phyloP scores from a whole-genome alignment of 2,888 invertebrate species.

The Ptilodon capucinus region DNA sequence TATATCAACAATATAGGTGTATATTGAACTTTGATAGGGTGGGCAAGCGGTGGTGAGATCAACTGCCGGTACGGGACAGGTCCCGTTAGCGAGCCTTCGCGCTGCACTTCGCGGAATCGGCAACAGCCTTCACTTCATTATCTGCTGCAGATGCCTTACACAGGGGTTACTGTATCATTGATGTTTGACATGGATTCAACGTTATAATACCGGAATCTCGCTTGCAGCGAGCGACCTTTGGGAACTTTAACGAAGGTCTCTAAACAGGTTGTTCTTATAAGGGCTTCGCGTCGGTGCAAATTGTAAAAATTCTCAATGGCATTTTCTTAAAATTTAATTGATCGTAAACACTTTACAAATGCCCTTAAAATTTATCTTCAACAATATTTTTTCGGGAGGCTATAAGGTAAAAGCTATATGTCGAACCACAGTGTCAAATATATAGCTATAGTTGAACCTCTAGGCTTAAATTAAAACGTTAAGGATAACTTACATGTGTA shows the following conservation, averaged over 20 bases:
- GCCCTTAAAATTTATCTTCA: too few species aligned
- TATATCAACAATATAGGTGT: not conserved
- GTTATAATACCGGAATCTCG: not conserved
- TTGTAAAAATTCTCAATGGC: too few species aligned
- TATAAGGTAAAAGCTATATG: too few species aligned
- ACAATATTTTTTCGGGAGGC: too few species aligned
- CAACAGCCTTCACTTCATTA: constrained; percentile 36
- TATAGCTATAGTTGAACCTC: too few species aligned
- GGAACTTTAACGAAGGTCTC: not conserved
- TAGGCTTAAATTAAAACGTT: too few species aligned
- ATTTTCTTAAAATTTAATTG: too few species aligned
- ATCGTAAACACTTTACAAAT: too few species aligned
- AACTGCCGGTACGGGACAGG: constrained; percentile 11
- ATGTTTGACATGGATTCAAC: not conserved
- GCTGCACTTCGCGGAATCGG: constrained; percentile 51
- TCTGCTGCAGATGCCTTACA: constrained; percentile 11
- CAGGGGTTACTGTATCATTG: constrained; percentile 9
- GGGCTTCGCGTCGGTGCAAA: not conserved
- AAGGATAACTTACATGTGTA: not conserved
- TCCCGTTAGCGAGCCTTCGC: constrained; percentile 34
- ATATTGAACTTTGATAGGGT: constrained; percentile 4
- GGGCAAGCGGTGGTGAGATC: constrained; percentile 8
- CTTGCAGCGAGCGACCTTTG: not conserved
- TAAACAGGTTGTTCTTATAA: not conserved
- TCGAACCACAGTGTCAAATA: too few species aligned